Conservation (phyloP, 2,113 vertebrate species). For the Diadophis punctatus region DNA sequence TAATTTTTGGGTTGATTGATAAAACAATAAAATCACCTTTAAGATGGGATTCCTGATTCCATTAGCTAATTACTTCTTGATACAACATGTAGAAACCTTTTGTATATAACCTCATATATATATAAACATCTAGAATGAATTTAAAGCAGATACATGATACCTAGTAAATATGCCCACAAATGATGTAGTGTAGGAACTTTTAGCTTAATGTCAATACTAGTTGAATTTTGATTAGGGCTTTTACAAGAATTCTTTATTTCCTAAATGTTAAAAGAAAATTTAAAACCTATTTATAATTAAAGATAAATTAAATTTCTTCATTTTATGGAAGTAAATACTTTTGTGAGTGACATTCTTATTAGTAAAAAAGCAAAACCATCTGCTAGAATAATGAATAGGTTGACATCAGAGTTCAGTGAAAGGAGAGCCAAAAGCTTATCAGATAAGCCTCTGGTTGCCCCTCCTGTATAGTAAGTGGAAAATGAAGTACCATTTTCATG, state of each 20-base stretch:
- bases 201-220: not conserved
- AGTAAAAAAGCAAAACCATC: conserved; percentile 60
- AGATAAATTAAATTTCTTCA: conserved; percentile 10
- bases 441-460: conserved; percentile 39
- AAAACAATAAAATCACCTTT: not conserved
- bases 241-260: not conserved
- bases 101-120: not conserved
- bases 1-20: not conserved
- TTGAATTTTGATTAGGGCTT: not conserved
- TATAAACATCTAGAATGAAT: not conserved
- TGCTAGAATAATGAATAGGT: conserved; percentile 45
- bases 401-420: conserved; percentile 50
- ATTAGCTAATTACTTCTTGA: not conserved
- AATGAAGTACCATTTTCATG: conserved; percentile 40
- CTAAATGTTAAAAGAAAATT: not conserved
- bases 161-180: not conserved
- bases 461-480: conserved; percentile 51
- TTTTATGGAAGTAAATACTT: conserved; percentile 8
- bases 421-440: conserved; percentile 46
- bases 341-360: conserved; percentile 41
- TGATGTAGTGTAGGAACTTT: not conserved
- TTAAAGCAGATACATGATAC: not conserved
- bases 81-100: not conserved
- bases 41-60: not conserved
- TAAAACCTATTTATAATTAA: conserved; percentile 7